Conservation (phyloP, 2,888 invertebrate genomes). For the Catocala fraxini region DNA sequence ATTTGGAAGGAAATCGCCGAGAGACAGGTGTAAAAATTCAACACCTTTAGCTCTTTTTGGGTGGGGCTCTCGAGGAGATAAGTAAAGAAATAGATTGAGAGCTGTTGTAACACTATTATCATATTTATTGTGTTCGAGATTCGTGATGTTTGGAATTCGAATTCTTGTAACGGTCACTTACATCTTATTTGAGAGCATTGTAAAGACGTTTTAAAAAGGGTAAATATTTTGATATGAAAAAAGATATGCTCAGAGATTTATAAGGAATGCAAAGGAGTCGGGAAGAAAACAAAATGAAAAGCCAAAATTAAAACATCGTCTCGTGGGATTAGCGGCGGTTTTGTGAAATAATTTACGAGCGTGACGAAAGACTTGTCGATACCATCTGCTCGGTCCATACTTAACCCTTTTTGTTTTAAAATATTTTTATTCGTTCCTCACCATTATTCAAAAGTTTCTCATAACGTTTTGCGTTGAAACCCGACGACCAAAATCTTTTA, state of each 20-base stretch:
- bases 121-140: constrained; percentile 77
- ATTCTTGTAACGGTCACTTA: constrained; percentile 68
- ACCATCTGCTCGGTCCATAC: constrained; percentile 83
- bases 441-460: constrained; percentile 84
- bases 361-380: constrained; percentile 86
- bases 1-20: constrained; percentile 84
- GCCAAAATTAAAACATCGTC: constrained; percentile 84
- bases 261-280: constrained; percentile 70
- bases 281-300: constrained; percentile 74
- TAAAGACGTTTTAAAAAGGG: constrained; percentile 59
- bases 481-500: constrained; percentile 77
- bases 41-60: constrained; percentile 82
- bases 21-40: constrained; percentile 87
- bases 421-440: constrained; percentile 75
- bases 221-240: constrained; percentile 71
- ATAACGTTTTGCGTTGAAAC: constrained; percentile 81
- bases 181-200: constrained; percentile 62
- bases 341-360: constrained; percentile 86
- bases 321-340: constrained; percentile 84
- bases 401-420: constrained; percentile 84
- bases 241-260: constrained; percentile 72
- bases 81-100: constrained; percentile 82
- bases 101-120: constrained; percentile 77
- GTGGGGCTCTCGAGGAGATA: constrained; percentile 74
- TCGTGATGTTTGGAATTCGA: constrained; percentile 66